Evolutionary conservation across 2,888 invertebrate species (phyloP), one percentile per base, ranked within the genome.

Genomic region (Andrena bucephala): DNA sequence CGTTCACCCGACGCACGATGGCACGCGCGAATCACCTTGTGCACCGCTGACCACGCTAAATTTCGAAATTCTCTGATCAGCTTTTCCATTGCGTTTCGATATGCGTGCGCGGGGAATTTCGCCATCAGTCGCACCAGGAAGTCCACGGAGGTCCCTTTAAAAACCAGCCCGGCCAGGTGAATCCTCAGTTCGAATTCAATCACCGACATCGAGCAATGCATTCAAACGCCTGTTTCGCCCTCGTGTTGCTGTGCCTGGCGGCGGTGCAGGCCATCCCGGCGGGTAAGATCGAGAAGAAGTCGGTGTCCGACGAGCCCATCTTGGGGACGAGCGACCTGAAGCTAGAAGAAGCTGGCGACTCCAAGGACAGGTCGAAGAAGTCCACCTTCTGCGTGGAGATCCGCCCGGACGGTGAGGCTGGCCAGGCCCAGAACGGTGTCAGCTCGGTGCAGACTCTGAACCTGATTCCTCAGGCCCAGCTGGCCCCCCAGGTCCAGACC

Each of bases 341-440:
- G 8, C 2, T 83, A 6, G 89, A 89, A 0, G 82, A 66, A 0
- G 27, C 76, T 0, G 81, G 78, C 0, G 85, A 80, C 1, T 87
- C 79, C 68, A 88, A 85, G 75, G 85, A 90, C 73, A 79, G 94
- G 36, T 85, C 91, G 29, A 92, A 92, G 77, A 95, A 95, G 88
- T 94, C 94, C 50, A 93, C 94, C 0, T 94, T 95, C 87, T 95
- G 95, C 89, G 94, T 95, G 5, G 94, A 95, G 85, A 93, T 95
- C 70, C 90, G 93, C 31, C 94, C 94, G 2, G 94, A 90, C 2
- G 33, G 69, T 31, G 42, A 76, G 27, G 24, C 42, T 16, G 13
- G 50, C 10, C 13, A 10, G 5, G 16, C 7, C 4, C 54, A 33
- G 4, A 0, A 0, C 0, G 65, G 57, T 10, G 20, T 20, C 0